Conservation (phyloP, 2,888 invertebrate species). For the Luperina nickerlii region DNA sequence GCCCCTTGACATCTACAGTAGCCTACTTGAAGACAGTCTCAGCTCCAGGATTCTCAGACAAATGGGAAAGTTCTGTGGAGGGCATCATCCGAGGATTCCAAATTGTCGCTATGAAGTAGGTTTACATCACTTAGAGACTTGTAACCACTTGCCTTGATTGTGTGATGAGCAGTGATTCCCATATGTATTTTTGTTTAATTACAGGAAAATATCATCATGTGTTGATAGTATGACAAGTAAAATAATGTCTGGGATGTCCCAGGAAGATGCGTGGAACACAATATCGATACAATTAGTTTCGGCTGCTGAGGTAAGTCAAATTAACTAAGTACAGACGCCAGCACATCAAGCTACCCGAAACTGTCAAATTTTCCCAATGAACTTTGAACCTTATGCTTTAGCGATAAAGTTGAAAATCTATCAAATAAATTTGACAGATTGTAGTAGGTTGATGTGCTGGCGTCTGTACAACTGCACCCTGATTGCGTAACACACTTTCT, state of each 20-base stretch:
- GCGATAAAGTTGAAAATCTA: too few relatives aligned
- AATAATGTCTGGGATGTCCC: slow-evolving; percentile 90
- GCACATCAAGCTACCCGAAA: too few relatives aligned
- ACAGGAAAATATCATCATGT: slow-evolving; percentile 93
- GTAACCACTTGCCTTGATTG: too few relatives aligned
- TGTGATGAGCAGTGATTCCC: neutral
- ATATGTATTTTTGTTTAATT: slow-evolving; percentile 10
- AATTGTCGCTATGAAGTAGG: slow-evolving; percentile 91
- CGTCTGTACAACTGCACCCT: too few relatives aligned
- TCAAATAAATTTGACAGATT: too few relatives aligned
- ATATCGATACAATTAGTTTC: slow-evolving; percentile 95
- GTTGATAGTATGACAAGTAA: slow-evolving; percentile 92
- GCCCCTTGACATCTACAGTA: slow-evolving; percentile 92
- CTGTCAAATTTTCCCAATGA: too few relatives aligned
- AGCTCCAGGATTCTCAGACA: slow-evolving; percentile 65
- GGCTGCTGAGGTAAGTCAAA: slow-evolving; percentile 93
- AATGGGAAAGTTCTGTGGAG: slow-evolving; percentile 86
- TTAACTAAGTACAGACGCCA: neutral
- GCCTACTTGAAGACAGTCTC: slow-evolving; percentile 90
- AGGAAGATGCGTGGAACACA: slow-evolving; percentile 96
- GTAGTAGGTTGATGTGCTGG: too few relatives aligned
- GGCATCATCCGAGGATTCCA: slow-evolving; percentile 91
- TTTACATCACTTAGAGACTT: neutral
- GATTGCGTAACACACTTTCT: too few relatives aligned
- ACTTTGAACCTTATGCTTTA: too few relatives aligned